These are phyloP conservation scores for Eulithis prunata DNA, from an alignment of 2,888 invertebrate species.

Conservation along the genomic window DNA sequence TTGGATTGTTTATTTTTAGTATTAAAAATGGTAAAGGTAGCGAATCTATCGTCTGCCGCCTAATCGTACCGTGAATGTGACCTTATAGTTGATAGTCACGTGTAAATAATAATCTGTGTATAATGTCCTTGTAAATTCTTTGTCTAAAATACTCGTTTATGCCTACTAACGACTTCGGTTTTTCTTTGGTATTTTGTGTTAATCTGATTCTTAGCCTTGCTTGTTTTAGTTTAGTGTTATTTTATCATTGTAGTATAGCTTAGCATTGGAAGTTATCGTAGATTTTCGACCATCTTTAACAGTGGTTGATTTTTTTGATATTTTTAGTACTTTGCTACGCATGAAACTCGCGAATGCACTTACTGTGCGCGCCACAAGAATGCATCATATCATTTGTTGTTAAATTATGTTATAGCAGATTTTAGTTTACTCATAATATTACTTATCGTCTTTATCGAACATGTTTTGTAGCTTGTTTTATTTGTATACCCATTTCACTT, in stretches of 20 bases:
- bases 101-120: conserved; percentile 32
- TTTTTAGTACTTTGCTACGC: conserved; percentile 46
- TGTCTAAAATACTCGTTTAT: conserved; percentile 25
- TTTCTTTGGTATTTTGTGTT: conserved; percentile 49
- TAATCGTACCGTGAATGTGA: conserved; percentile 13
- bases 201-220: conserved; percentile 54
- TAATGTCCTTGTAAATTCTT: conserved; percentile 22
- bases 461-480: conserved; percentile 61
- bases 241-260: conserved; percentile 50
- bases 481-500: conserved; percentile 60
- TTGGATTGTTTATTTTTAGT: not conserved
- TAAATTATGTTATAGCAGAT: conserved; percentile 73
- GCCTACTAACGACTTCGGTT: conserved; percentile 45
- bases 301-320: conserved; percentile 24
- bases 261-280: conserved; percentile 43
- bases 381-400: conserved; percentile 85
- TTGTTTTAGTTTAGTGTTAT: conserved; percentile 69
- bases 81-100: conserved; percentile 17
- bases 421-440: conserved; percentile 70
- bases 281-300: conserved; percentile 11
- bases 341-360: conserved; percentile 65
- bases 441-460: conserved; percentile 59
- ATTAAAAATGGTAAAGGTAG: not conserved
- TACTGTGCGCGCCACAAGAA: conserved; percentile 77
- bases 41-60: not conserved